A percentile compares a stretch with the other conserved stretches of the same genome.
These are phyloP conservation scores for Chaetodon trifasciatus DNA, from an alignment of 2,797 vertebrate genomes.

Conservation along the genomic window DNA sequence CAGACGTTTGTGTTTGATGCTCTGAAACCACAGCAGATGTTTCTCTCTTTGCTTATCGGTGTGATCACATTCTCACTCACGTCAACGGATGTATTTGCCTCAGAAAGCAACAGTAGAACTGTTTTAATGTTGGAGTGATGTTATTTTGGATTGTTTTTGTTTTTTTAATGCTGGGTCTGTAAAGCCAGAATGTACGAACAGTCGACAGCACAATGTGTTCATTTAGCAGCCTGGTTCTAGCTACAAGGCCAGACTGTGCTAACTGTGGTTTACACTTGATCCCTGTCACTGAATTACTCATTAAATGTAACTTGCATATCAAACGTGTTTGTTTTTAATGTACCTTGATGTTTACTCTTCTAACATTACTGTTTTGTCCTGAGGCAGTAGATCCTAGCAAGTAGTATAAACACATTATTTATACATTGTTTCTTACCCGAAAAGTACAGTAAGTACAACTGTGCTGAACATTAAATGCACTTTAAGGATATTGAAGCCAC, in stretches of 20 bases:
- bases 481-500: background rate
- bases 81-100: background rate
- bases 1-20: conserved; percentile 28
- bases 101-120: background rate
- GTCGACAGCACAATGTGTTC: conserved; percentile 31
- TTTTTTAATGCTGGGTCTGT: background rate
- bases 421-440: background rate
- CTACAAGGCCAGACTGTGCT: conserved; percentile 11
- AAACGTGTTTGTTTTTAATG: background rate
- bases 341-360: background rate
- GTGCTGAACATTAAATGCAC: background rate
- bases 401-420: background rate
- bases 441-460: no score
- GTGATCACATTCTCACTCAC: conserved; percentile 8
- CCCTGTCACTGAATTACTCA: conserved; percentile 20
- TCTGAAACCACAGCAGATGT: conserved; percentile 29
- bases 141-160: background rate
- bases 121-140: conserved; percentile 3
- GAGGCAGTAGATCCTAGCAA: background rate
- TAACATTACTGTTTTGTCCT: background rate
- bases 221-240: conserved; percentile 13
- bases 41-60: background rate
- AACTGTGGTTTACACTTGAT: conserved; percentile 34
- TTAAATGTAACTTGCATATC: conserved; percentile 42
- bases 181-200: conserved; percentile 41